Evolutionary conservation across 1,140 invertebrate genomes (phyloP), one percentile per base, ranked within the genome.

Genomic region (Diabrotica undecimpunctata): DNA sequence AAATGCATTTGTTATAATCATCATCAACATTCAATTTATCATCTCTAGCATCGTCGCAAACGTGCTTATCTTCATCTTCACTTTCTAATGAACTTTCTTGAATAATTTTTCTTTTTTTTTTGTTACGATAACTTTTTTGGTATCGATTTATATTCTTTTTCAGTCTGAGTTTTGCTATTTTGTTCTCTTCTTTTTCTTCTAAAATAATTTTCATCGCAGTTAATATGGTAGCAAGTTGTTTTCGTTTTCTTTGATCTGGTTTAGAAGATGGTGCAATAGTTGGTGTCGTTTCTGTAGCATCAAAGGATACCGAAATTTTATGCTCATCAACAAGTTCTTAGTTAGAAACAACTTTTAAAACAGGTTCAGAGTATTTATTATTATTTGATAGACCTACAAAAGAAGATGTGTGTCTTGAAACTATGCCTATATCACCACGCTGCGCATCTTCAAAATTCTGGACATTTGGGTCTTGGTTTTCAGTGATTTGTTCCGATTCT

Each of bases 131-230:
- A 57, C 41, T 50, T 62, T 61, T 67, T 68, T 61, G 64, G 67
- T 72, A 58, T 74, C 61, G 46, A 5, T 55, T 54, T 55, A 12
- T 63, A 12, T 57, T 67, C 55, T 66, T 70, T 71, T 70, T 6
- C 61, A 59, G 64, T 71, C 67, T 70, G 37, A 69, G 57, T 70
- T 70, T 70, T 13, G 39, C 56, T 7, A 13, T 69, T 14, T n/a
- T 73, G 70, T 70, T 73, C 5, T 69, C 72, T 73, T 74, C 70
- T 69, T 73, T 73, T n/a, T n/a, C n/a, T 39, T 72, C 55, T 66
- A 73, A 71, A 66, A 68, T 68, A 58, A 25, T 60, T 70, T 75
- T 75, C 53, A 72, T 75, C 25, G 63, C 56, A 59, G 70, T 72
- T 56, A 76, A 66, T 57, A 76, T 70, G 39, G 68, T 71, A 66